phyloP scores from a whole-genome alignment of 2,797 vertebrate species.

The Sciurus carolinensis region DNA sequence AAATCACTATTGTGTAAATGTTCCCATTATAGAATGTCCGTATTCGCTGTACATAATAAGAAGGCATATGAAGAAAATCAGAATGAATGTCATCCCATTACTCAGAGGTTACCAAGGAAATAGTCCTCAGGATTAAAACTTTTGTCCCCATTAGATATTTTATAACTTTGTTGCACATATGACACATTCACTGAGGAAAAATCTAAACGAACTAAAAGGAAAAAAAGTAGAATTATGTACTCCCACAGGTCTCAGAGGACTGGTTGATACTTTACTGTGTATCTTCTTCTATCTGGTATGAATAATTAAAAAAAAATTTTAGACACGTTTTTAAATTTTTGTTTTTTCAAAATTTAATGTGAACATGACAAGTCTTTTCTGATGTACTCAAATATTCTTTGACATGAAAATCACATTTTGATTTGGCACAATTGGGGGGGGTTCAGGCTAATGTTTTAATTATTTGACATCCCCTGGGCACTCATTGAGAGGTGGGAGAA shows the following conservation, averaged over 20 bases:
- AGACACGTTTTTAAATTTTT: slow-evolving; percentile 22
- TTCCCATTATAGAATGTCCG: neutral
- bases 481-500: neutral
- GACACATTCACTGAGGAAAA: neutral
- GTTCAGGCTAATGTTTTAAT: neutral
- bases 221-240: slow-evolving; percentile 7
- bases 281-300: neutral
- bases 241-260: neutral
- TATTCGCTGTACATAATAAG: neutral
- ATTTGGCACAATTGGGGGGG: neutral
- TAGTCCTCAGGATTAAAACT: neutral
- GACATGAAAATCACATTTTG: slow-evolving; percentile 42
- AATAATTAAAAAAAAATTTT: slow-evolving; percentile 29
- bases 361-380: neutral
- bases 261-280: neutral
- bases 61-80: neutral
- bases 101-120: neutral
- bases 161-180: neutral
- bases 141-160: neutral
- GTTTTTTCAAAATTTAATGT: slow-evolving; percentile 6
- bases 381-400: neutral
- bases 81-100: neutral
- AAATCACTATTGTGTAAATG: neutral
- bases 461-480: neutral
- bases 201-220: neutral